A percentile compares a stretch with the other conserved stretches of the same genome.
Evolutionary conservation across 2,888 invertebrate species (phyloP).

Genomic region (Tolmerus cingulatus): DNA sequence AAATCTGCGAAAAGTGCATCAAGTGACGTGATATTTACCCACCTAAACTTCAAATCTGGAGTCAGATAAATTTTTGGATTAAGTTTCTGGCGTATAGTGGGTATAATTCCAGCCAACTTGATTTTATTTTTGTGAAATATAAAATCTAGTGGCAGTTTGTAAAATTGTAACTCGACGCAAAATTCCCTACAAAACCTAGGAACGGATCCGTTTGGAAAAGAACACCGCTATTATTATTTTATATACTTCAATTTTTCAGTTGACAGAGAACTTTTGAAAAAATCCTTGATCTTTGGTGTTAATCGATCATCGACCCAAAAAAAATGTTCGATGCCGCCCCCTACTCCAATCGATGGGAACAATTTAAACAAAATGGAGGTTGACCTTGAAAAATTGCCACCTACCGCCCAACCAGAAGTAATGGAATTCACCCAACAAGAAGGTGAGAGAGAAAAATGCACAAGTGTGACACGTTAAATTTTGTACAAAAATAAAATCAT

Average conservation of each 20-base stretch:
- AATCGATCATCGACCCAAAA: not conserved
- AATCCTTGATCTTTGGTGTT: slow-evolving; percentile 37
- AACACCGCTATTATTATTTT: no score
- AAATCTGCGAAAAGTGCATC: no score
- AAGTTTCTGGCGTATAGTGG: no score
- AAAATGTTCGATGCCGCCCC: slow-evolving; percentile 47
- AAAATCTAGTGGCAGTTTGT: no score
- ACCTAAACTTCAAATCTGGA: no score
- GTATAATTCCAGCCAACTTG: no score
- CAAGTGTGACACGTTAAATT: not conserved
- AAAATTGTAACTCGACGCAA: no score
- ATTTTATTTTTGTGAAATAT: no score
- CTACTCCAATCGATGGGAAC: slow-evolving; percentile 50
- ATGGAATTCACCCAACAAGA: slow-evolving; percentile 47
- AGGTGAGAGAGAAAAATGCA: slow-evolving; percentile 32
- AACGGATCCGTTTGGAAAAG: no score
- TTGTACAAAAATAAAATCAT: not conserved
- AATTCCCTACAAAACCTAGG: no score
- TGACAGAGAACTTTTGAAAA: slow-evolving; percentile 41
- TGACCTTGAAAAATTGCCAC: slow-evolving; percentile 45
- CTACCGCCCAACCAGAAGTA: slow-evolving; percentile 49
- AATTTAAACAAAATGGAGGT: not conserved
- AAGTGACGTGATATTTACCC: no score
- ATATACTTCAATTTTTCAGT: slow-evolving; percentile 1
- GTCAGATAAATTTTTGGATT: no score